Percentiles rank a stretch among this genome's conserved stretches.
phyloP scores from a whole-genome alignment of 2,113 vertebrate genomes.

The Brienomyrus longianalis region DNA sequence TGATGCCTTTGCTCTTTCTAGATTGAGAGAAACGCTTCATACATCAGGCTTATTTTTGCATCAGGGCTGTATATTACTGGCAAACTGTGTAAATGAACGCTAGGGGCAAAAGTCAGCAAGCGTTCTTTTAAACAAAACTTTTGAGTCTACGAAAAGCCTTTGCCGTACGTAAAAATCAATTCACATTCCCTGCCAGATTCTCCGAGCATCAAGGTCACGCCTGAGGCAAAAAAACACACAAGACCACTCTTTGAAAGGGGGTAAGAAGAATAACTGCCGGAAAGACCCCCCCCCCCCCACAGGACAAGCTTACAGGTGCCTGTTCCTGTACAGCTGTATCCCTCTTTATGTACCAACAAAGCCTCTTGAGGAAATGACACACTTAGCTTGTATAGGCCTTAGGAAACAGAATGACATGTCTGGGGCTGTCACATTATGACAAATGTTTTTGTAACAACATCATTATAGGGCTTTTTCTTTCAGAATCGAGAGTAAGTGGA shows the following conservation, averaged over 20 bases:
- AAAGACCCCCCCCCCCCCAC: slow-evolving; percentile 4
- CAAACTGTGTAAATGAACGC: slow-evolving; percentile 13
- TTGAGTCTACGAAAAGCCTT: background rate
- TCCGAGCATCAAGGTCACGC: slow-evolving; percentile 17
- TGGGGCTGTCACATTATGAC: background rate
- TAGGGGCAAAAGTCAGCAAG: background rate
- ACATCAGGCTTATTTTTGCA: background rate
- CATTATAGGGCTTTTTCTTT: background rate
- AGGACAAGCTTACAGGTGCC: background rate
- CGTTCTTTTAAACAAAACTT: slow-evolving; percentile 13
- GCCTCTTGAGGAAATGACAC: background rate
- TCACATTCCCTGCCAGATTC: slow-evolving; percentile 17
- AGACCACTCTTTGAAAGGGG: background rate
- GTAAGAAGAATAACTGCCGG: background rate
- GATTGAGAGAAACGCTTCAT: background rate
- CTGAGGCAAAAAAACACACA: slow-evolving; percentile 5
- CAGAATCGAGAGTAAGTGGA: background rate
- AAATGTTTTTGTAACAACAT: background rate
- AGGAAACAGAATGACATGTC: background rate
- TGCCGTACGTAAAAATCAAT: background rate
- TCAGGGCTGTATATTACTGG: background rate
- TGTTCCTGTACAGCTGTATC: background rate
- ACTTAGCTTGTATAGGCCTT: background rate
- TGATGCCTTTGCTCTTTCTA: background rate
- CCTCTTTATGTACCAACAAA: background rate